A percentile compares a stretch with the other conserved stretches of the same genome.
Evolutionary conservation across 2,113 vertebrate species (phyloP).

Genomic region (Climacteris rufus): DNA sequence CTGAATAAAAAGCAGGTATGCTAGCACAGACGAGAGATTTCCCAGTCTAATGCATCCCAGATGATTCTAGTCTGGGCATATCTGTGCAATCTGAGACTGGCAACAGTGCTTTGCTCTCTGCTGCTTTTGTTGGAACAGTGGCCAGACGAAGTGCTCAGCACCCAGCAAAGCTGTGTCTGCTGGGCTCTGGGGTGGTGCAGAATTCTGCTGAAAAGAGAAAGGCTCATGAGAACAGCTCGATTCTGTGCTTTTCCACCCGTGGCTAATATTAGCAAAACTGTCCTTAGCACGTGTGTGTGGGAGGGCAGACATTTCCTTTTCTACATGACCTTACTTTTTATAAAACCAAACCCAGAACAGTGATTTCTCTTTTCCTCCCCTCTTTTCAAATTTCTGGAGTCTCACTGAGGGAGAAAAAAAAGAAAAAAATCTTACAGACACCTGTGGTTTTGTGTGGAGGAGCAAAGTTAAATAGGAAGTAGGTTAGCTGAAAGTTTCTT

Average conservation of each 20-base stretch:
- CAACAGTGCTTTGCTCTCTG: background rate
- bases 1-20: constrained; percentile 8
- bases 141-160: background rate
- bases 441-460: background rate
- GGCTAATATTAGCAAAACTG: background rate
- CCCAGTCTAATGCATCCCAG: background rate
- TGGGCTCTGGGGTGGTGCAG: background rate
- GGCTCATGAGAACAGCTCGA: rapidly evolving
- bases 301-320: background rate
- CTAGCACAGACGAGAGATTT: background rate
- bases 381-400: background rate
- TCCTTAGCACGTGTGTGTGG: background rate
- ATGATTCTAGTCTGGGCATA: background rate
- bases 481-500: constrained; percentile 9
- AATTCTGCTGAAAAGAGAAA: background rate
- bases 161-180: background rate
- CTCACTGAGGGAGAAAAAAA: background rate
- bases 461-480: background rate
- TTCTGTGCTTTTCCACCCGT: background rate
- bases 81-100: background rate
- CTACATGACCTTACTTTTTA: background rate
- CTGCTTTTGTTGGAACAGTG: background rate
- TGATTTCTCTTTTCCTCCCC: background rate
- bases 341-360: background rate
- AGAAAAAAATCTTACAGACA: background rate